Conservation (phyloP, 37 sponge, comb jelly and placozoan genomes). For the Axinella damicornis region DNA sequence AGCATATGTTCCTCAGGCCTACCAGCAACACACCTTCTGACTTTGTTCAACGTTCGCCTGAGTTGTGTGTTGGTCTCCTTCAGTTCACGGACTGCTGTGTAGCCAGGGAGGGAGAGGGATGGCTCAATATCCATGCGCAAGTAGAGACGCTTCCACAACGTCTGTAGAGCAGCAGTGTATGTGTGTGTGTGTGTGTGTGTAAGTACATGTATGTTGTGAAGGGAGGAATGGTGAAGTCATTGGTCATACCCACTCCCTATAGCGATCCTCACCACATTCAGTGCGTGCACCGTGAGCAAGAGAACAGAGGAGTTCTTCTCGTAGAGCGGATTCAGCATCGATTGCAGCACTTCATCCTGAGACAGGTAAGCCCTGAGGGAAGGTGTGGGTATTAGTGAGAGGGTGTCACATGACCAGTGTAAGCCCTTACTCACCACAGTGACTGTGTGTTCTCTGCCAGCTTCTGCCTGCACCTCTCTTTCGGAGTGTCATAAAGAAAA, state of each 20-base stretch:
- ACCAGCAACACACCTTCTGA: conserved; percentile 40
- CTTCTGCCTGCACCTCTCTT: conserved; percentile 50
- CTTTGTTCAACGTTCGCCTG: background rate
- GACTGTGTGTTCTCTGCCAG: conserved; percentile 63
- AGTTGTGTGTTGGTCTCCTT: conserved; percentile 38
- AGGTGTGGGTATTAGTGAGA: background rate
- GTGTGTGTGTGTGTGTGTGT: background rate
- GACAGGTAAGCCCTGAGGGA: conserved; percentile 53
- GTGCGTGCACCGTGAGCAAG: conserved; percentile 19
- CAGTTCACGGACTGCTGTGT: conserved; percentile 6
- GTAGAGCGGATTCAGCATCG: conserved; percentile 77
- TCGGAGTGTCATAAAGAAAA: conserved; percentile 78
- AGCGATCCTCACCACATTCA: conserved; percentile 3
- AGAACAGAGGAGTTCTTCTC: conserved; percentile 47
- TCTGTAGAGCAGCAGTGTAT: background rate
- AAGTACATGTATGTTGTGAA: background rate
- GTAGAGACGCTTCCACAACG: conserved; percentile 52
- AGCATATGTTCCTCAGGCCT: no score
- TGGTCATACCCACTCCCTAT: no score
- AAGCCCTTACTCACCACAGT: conserved; percentile 61
- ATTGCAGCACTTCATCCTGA: background rate
- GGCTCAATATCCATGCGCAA: conserved; percentile 4
- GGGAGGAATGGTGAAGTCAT: no score
- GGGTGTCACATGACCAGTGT: background rate
- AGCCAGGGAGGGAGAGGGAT: background rate